Evolutionary conservation across 1,140 invertebrate species (phyloP).

Genomic region (Papilio dardanus): DNA sequence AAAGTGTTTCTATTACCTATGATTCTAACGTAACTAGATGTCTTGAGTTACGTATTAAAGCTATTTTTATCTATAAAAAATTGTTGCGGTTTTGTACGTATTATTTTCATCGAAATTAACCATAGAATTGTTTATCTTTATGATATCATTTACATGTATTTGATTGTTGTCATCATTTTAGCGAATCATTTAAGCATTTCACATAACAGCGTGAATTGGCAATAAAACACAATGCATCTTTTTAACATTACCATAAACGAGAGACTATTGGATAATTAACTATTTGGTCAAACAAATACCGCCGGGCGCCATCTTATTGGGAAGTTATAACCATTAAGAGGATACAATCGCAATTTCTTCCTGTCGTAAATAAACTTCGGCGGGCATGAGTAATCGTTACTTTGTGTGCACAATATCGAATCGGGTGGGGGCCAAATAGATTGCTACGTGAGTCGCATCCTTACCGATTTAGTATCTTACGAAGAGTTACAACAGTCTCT

Average conservation of each 20-base stretch:
- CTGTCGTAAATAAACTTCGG: slow-evolving; percentile 79
- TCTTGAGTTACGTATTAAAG: not conserved
- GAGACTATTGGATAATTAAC: slow-evolving; percentile 39
- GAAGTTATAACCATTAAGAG: slow-evolving; percentile 79
- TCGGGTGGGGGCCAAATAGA: slow-evolving; percentile 74
- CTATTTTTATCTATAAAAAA: not conserved
- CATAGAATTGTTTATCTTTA: slow-evolving; percentile 10
- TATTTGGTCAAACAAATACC: slow-evolving; percentile 51
- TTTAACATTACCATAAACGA: slow-evolving; percentile 34
- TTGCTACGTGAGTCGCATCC: slow-evolving; percentile 72
- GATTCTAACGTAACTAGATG: too few species aligned
- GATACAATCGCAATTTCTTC: slow-evolving; percentile 80
- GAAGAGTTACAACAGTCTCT: not conserved
- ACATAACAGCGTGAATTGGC: slow-evolving; percentile 20
- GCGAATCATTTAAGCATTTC: slow-evolving; percentile 20
- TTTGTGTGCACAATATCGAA: slow-evolving; percentile 77
- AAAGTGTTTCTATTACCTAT: too few species aligned
- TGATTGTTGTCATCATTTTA: slow-evolving; percentile 19
- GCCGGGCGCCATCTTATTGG: slow-evolving; percentile 61
- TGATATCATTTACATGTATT: slow-evolving; percentile 6
- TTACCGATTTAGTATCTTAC: slow-evolving; percentile 43
- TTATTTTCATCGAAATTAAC: not conserved
- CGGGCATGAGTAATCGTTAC: slow-evolving; percentile 76
- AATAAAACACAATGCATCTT: slow-evolving; percentile 17
- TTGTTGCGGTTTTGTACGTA: too few species aligned